phyloP scores from a whole-genome alignment of 2,797 vertebrate species.

The Hybognathus amarus region DNA sequence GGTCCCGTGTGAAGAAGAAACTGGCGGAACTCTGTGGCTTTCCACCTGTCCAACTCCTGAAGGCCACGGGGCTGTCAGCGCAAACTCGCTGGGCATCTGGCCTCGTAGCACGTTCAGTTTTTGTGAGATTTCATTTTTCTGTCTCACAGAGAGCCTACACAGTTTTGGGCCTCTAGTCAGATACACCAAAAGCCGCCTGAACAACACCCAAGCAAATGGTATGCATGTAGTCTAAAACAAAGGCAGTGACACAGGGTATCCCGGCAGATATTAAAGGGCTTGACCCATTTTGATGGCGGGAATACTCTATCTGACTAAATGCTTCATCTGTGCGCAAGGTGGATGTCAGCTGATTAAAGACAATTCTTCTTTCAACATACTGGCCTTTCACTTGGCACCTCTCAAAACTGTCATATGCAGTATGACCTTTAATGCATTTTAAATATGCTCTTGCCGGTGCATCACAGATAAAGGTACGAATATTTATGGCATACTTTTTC shows the following conservation, averaged over 20 bases:
- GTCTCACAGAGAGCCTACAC: conserved; percentile 16
- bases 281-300: background rate
- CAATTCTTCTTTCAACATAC: conserved; percentile 9
- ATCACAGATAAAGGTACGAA: conserved; percentile 51
- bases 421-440: conserved; percentile 55
- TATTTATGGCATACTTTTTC: conserved; percentile 35
- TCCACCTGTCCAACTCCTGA: conserved; percentile 34
- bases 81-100: conserved; percentile 34
- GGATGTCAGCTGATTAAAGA: conserved; percentile 26
- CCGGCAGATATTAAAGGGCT: conserved; percentile 32
- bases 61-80: background rate
- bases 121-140: conserved; percentile 30
- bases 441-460: conserved; percentile 49
- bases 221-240: conserved; percentile 34
- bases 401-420: conserved; percentile 49
- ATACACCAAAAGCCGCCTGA: background rate
- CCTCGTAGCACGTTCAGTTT: conserved; percentile 4
- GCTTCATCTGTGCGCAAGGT: conserved; percentile 42
- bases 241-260: conserved; percentile 27
- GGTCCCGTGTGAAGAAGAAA: conserved; percentile 44
- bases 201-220: conserved; percentile 5
- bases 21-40: conserved; percentile 40
- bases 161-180: conserved; percentile 2
- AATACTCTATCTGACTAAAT: conserved; percentile 23
- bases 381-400: conserved; percentile 47